Conservation (phyloP, 2,888 invertebrate species). For the Cantharis flavilabris region DNA sequence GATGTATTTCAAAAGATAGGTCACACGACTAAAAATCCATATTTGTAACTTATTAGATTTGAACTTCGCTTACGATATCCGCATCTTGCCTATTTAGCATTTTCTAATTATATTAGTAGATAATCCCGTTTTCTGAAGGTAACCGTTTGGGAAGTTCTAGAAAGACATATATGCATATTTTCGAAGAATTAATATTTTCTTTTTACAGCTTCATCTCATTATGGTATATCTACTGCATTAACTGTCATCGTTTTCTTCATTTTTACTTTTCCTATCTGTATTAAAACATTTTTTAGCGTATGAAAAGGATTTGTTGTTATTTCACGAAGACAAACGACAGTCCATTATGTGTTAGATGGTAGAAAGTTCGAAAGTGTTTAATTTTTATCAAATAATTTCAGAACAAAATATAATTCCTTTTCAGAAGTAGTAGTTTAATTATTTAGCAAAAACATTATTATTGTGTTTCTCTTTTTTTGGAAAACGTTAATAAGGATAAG, state of each 20-base stretch:
- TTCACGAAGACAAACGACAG: background rate
- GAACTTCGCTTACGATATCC: no score
- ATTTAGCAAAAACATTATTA: background rate
- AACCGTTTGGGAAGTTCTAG: no score
- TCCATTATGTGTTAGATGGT: background rate
- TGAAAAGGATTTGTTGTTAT: background rate
- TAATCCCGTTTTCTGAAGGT: no score
- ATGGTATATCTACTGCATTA: background rate
- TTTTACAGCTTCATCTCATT: background rate
- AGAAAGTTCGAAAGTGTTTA: background rate
- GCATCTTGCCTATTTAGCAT: no score
- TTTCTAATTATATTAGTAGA: no score
- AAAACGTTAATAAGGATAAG: no score
- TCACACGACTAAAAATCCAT: no score
- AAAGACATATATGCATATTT: background rate
- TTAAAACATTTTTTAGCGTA: background rate
- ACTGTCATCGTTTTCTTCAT: background rate
- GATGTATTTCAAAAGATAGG: no score
- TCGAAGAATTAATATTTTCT: background rate
- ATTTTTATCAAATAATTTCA: background rate
- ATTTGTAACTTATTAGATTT: no score
- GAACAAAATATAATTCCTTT: background rate
- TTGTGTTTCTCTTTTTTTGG: background rate
- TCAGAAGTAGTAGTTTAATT: background rate
- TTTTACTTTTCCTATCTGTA: background rate